These are phyloP conservation scores for Melieria crassipennis DNA, from an alignment of 2,888 invertebrate species.

Conservation along the genomic window DNA sequence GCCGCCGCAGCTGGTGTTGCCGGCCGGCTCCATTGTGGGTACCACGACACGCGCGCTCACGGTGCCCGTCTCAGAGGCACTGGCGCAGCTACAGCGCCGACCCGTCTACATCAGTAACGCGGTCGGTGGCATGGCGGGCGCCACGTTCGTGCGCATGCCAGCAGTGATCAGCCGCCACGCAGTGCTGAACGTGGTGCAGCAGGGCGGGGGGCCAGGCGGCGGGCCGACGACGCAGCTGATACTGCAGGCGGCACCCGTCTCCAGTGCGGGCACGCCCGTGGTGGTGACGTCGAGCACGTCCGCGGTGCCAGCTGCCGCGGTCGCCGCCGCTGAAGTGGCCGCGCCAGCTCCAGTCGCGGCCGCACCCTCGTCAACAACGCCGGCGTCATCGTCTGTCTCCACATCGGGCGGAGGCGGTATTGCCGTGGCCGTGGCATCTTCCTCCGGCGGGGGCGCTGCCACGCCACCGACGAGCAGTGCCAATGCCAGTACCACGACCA, in stretches of 20 bases:
- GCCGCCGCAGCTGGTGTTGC: constrained; percentile 54
- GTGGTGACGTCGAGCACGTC: constrained; percentile 41
- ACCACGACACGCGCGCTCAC: constrained; percentile 50
- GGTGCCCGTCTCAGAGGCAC: constrained; percentile 54
- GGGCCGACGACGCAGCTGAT: constrained; percentile 55
- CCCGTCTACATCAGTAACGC: constrained; percentile 62
- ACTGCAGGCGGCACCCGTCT: constrained; percentile 49
- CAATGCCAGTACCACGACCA: constrained; percentile 41
- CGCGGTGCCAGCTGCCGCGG: constrained; percentile 36
- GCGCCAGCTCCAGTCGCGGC: constrained; percentile 33
- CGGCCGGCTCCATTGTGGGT: constrained; percentile 56
- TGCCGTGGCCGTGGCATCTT: constrained; percentile 15
- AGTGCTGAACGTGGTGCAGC: constrained; percentile 58
- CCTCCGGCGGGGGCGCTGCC: constrained; percentile 30
- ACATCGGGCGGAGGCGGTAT: not conserved
- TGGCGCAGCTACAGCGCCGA: constrained; percentile 59
- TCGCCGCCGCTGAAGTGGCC: constrained; percentile 34
- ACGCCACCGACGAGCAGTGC: constrained; percentile 25
- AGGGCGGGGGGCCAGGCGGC: constrained; percentile 43
- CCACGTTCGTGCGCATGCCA: constrained; percentile 59
- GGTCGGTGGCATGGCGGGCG: constrained; percentile 51
- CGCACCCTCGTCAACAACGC: constrained; percentile 40
- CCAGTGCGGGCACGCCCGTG: constrained; percentile 35
- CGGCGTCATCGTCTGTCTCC: constrained; percentile 43
- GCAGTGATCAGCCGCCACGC: constrained; percentile 56